Evolutionary conservation across 2,113 vertebrate species (phyloP), one percentile per base, ranked within the genome.

Genomic region (Egretta garzetta): DNA sequence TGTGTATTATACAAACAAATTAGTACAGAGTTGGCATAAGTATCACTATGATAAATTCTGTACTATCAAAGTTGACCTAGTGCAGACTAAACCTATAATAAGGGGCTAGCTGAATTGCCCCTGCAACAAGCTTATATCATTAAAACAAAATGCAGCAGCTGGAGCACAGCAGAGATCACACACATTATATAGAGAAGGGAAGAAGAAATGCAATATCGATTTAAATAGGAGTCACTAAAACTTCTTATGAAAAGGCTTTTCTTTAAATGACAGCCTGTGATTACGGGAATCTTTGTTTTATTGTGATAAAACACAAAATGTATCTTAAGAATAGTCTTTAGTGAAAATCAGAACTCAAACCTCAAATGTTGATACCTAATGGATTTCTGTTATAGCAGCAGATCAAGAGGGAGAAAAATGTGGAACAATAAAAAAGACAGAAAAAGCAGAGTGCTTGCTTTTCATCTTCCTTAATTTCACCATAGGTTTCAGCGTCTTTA

Each of bases 241-340:
- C 52, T 88, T 95, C 76, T 82, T 86, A 63, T 60, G 74, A 67
- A 88, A 88, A 93, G 30, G n/a, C 53, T 95, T 91, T 95, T 83
- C 94, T 96, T 92, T 83, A 94, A 92, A 73, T 72, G 30, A 74
- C 39, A 94, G 71, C 37, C 63, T 72, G n/a, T 88, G 66, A 75
- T 94, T 94, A 86, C 68, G 41, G 63, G 55, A 85, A 92, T 30
- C 14, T 52, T 90, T 95, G 49, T 68, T 94, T 96, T 83, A 90
- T 92, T 93, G 62, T 81, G 90, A 90, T 94, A 96, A 93, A 97
- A 39, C 47, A 66, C 60, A 58, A 66, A 63, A 75, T 20, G 50
- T 85, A 84, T 77, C 64, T 92, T 60, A 90, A 96, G 95, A 94
- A 74, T 64, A 85, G 53, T 81, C 86, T 95, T 91, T 60, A 95